These are phyloP conservation scores for Intellagama lesueurii DNA, from an alignment of 2,797 vertebrate genomes.

Conservation along the genomic window DNA sequence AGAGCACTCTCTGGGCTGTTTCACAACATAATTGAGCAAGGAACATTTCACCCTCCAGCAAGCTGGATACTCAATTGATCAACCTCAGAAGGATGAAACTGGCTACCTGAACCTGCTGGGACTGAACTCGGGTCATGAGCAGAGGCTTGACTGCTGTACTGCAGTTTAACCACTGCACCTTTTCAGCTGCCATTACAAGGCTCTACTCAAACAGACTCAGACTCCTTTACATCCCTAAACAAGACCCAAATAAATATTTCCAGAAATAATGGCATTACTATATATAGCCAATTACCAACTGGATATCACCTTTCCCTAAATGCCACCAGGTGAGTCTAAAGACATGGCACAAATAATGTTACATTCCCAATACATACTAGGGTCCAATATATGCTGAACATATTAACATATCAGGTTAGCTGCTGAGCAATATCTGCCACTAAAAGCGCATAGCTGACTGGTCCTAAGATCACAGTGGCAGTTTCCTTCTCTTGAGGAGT, in stretches of 20 bases:
- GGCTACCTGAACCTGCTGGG: no score
- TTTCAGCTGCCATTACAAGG: not conserved
- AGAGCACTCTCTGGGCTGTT: no score
- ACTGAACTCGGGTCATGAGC: no score
- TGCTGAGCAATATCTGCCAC: not conserved
- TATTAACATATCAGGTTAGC: not conserved
- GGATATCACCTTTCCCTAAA: not conserved
- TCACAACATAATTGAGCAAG: no score
- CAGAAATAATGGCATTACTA: not conserved
- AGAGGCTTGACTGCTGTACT: no score
- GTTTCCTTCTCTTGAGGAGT: not conserved
- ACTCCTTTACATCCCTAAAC: not conserved
- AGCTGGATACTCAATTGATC: no score
- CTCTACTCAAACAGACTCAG: not conserved
- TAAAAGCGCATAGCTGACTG: not conserved
- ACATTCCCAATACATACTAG: not conserved
- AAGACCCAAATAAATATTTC: not conserved
- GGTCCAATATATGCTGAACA: not conserved
- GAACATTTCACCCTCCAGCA: no score
- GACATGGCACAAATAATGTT: not conserved
- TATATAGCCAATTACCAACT: not conserved
- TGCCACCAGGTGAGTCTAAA: not conserved
- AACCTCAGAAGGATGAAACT: no score
- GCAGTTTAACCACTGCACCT: no score
- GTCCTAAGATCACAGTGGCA: not conserved